A percentile compares a stretch with the other conserved stretches of the same genome.
phyloP scores from a whole-genome alignment of 2,113 vertebrate genomes.

The Gymnarchus niloticus region DNA sequence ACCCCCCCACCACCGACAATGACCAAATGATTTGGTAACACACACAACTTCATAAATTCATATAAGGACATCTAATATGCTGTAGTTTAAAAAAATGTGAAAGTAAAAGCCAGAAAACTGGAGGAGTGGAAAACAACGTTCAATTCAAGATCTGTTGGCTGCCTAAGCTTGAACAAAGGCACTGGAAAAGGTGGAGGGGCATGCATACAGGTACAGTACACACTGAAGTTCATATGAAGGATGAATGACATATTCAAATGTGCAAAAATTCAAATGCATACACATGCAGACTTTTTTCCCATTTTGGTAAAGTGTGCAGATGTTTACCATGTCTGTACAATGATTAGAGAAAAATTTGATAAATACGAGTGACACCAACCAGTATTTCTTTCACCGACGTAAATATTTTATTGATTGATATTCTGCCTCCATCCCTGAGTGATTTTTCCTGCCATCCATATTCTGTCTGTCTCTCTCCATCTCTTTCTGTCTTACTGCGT shows the following conservation, averaged over 20 bases:
- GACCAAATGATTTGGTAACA: neutral
- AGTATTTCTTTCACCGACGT: too few species aligned
- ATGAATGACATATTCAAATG: neutral
- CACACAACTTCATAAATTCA: neutral
- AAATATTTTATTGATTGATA: too few species aligned
- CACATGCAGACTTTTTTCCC: neutral
- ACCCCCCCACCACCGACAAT: too few species aligned
- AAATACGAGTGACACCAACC: too few species aligned
- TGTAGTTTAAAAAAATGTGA: too few species aligned
- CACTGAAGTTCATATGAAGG: neutral
- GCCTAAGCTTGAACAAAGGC: neutral
- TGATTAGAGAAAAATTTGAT: neutral
- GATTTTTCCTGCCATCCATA: too few species aligned
- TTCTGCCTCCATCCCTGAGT: too few species aligned
- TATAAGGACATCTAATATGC: neutral
- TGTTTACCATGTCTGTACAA: neutral
- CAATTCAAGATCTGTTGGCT: neutral
- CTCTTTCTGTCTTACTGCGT: too few species aligned
- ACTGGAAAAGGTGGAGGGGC: neutral
- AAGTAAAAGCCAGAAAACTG: neutral
- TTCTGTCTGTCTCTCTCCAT: too few species aligned
- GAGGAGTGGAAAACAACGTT: too few species aligned
- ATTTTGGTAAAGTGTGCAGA: neutral
- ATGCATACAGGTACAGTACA: neutral
- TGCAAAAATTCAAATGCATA: neutral